These are phyloP conservation scores for Steinernema feltiae DNA, from an alignment of 1,140 invertebrate species.

Conservation along the genomic window DNA sequence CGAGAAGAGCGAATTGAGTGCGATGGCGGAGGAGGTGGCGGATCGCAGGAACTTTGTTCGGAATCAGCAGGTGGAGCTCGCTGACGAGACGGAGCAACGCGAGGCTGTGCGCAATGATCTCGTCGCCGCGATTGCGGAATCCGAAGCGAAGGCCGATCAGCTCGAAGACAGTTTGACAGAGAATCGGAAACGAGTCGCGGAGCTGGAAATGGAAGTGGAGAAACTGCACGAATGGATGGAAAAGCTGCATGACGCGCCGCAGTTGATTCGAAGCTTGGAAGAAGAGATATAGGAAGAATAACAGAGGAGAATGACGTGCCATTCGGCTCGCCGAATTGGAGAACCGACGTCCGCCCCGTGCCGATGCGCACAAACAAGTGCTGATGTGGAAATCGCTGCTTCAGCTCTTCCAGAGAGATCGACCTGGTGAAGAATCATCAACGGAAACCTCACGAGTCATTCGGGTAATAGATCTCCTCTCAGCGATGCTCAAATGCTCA, in stretches of 20 bases:
- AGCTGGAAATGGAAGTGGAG: not conserved
- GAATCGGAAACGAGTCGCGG: not conserved
- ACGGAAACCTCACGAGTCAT: not conserved
- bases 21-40: not conserved
- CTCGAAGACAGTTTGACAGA: not conserved
- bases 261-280: not conserved
- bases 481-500: not conserved
- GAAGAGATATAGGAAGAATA: not conserved
- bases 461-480: not conserved
- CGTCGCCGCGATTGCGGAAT: not conserved
- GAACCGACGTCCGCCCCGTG: not conserved
- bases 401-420: not conserved
- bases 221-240: not conserved
- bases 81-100: not conserved
- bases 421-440: not conserved
- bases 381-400: not conserved
- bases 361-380: not conserved
- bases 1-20: not conserved
- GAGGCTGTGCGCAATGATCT: not conserved
- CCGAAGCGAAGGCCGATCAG: not conserved
- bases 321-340: not conserved
- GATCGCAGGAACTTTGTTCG: not conserved
- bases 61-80: not conserved
- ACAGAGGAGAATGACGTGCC: not conserved
- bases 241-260: not conserved